Percentiles rank a stretch among this genome's conserved stretches.
Evolutionary conservation across 2,888 invertebrate genomes (phyloP).

Genomic region (Noctua pronuba): DNA sequence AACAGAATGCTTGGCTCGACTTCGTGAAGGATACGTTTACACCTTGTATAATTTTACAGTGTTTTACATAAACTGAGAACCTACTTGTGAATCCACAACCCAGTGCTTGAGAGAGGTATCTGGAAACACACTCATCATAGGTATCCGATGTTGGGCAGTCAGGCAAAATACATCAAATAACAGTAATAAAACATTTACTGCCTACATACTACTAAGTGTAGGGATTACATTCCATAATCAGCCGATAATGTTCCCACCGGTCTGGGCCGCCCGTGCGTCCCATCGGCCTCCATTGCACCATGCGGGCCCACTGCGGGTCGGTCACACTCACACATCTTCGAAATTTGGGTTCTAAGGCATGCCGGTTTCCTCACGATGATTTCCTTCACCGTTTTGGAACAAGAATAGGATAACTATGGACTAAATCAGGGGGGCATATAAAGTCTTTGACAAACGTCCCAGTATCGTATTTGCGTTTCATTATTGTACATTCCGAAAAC

Average conservation of each 20-base stretch:
- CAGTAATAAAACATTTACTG: not conserved
- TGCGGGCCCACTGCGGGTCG: no score
- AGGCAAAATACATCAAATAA: not conserved
- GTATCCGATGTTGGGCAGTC: not conserved
- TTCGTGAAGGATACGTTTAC: not conserved
- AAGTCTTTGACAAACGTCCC: not conserved
- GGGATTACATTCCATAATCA: not conserved
- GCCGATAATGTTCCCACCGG: not conserved
- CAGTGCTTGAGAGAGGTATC: not conserved
- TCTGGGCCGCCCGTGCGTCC: no score
- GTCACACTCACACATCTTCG: no score
- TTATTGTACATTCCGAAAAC: not conserved
- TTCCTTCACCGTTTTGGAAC: not conserved
- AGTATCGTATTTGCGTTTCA: not conserved
- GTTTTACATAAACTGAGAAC: not conserved
- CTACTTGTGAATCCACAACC: no score
- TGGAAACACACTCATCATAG: not conserved
- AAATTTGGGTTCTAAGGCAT: no score
- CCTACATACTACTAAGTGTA: not conserved
- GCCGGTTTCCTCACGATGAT: no score
- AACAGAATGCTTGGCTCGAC: not conserved
- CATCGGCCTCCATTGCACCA: no score
- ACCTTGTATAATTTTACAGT: not conserved
- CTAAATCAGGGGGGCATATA: not conserved
- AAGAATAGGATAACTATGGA: not conserved